Evolutionary conservation across 1,140 invertebrate genomes (phyloP), one percentile per base, ranked within the genome.

Genomic region (Zaprionus lachaisei): DNA sequence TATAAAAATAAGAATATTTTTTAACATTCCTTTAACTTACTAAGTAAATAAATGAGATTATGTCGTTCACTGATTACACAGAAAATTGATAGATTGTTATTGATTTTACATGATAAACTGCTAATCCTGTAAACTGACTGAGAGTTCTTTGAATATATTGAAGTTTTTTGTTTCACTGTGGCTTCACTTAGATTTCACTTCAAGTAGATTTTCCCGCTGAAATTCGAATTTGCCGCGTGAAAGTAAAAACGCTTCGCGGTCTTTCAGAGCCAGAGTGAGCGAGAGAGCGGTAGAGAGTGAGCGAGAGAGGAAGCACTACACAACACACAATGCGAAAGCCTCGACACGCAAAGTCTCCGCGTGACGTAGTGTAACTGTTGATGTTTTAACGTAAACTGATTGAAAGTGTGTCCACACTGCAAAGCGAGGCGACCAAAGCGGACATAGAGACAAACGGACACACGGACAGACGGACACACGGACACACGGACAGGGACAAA

Each of bases 361-460:
- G 54, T 86, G 75, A 84, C 85, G 84, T 89, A 89, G 84, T 89
- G 84, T 90, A 79, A 81, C 51, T 83, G 75, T 44, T 90, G 84
- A 81, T 85, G 84, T 64, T 84, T 67, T 79, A 90, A 89, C 82
- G 75, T 90, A 89, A 89, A 89, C 84, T 89, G 84, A 89, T 89
- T 90, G 85, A 89, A 87, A 89, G 84, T 89, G 84, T 81, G 80
- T 87, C 86, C 85, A 75, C 22, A 72, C 20, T 55, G 54, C 81
- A 41, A 17, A 49, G 58, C 49, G 28, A 17, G 51, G 34, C 65
- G 22, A 37, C 9, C 20, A 51, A 51, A 22, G 47, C 20, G 47
- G 47, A 51, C 20, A 24, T 2, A 14, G n/a, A n/a, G 17, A 17
- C 47, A 47, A n/a, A 47, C 6, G 15, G 37, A 15, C 12, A 38